These are phyloP conservation scores for Drosophila leontia DNA, from an alignment of 1,140 invertebrate species.

Conservation along the genomic window DNA sequence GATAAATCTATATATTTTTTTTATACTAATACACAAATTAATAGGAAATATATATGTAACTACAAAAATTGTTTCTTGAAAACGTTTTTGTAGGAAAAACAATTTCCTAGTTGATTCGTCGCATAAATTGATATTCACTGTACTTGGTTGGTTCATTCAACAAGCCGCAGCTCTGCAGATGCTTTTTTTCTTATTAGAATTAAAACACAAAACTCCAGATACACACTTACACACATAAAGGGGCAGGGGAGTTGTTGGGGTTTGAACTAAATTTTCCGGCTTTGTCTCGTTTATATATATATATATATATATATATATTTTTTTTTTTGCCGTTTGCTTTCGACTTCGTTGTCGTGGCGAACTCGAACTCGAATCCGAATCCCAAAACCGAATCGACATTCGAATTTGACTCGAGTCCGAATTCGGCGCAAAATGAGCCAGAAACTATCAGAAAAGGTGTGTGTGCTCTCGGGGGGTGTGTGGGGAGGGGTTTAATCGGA, in stretches of 20 bases:
- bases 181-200: constrained; percentile 74
- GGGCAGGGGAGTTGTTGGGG: background rate
- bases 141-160: constrained; percentile 19
- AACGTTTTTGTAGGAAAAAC: background rate
- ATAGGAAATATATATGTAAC: no score
- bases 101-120: background rate
- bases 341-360: constrained; percentile 4
- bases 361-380: constrained; percentile 12
- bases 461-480: constrained; percentile 8
- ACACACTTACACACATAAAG: constrained; percentile 31
- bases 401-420: constrained; percentile 53
- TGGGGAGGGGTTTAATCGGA: constrained; percentile 26
- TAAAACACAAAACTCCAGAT: constrained; percentile 61
- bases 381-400: constrained; percentile 18
- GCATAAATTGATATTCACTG: constrained; percentile 1
- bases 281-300: constrained; percentile 33
- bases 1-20: no score
- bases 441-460: constrained; percentile 64
- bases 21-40: no score
- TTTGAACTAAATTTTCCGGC: constrained; percentile 54
- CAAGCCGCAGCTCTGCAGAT: constrained; percentile 44
- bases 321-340: background rate
- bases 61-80: background rate
- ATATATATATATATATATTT: constrained; percentile 1
- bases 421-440: constrained; percentile 67